Evolutionary conservation across 2,113 vertebrate species (phyloP), one percentile per base, ranked within the genome.

Genomic region (Philantomba maxwellii): DNA sequence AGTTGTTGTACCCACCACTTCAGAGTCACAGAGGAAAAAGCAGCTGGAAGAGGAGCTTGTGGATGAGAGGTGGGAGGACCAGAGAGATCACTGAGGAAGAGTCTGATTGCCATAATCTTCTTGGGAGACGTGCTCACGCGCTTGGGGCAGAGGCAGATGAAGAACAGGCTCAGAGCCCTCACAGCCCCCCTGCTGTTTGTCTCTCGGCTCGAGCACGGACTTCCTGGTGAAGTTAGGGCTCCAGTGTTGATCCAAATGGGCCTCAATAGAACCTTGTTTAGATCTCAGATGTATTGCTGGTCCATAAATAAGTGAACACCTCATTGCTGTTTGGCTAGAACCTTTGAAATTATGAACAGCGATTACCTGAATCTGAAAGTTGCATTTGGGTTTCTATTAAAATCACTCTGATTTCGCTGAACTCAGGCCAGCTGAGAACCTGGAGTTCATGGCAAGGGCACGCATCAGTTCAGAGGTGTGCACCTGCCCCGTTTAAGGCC

Each of bases 391-490:
- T 81, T 90, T 80, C 58, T 66, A 84, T 43, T 81, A 88, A 87
- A 94, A 94, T 49, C 26, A 60, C 43, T 43, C 73, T 55, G 47
- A 36, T 91, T 84, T 84, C 53, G 39, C 45, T 73, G 73, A 93
- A 91, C 57, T 77, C 47, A 87, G 33, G 89, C 36, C 70, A 95
- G 49, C 36, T 45, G 23, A 82, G 80, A 60, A 73, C 17, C 80
- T 62, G 47, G 28, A 26, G 45, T 87, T 93, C 14, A 13, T 25
- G 36, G 17, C 26, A 25, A 92, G 26, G 43, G 5, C 25, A 96
- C 60, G 23, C 9, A 3, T 14, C 23, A 77, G 2, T 30, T 39
- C 45, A 78, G 25, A 28, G 39, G 19, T 21, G 55, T 21, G 49
- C 11, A 43, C 45, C 7, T 60, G 91, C 47, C 39, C 19, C 2